Evolutionary conservation across 2,888 invertebrate species (phyloP).

Genomic region (Branchellion lobata): DNA sequence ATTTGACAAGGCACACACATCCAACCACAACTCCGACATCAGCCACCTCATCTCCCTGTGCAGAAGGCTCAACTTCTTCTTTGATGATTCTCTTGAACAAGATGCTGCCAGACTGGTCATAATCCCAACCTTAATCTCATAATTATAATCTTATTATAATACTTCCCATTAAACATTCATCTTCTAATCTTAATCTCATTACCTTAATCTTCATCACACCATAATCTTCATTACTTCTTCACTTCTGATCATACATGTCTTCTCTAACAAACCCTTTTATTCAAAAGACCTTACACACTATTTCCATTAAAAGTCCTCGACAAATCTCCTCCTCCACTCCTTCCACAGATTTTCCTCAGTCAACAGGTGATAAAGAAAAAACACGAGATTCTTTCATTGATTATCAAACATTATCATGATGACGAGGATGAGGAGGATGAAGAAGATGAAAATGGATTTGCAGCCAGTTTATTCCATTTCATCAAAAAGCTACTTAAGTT

Average conservation of each 20-base stretch:
- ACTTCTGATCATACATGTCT: too few species aligned
- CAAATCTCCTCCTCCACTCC: neutral
- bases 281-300: too few species aligned
- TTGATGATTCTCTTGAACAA: conserved; percentile 71
- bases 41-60: conserved; percentile 66
- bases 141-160: too few species aligned
- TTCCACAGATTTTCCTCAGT: neutral
- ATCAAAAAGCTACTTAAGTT: conserved; percentile 15
- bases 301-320: too few species aligned
- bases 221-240: too few species aligned
- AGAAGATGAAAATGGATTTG: neutral
- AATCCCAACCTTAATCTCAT: too few species aligned
- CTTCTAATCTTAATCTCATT: too few species aligned
- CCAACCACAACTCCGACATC: conserved; percentile 36
- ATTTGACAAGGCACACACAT: conserved; percentile 68
- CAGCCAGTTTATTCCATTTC: neutral
- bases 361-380: conserved; percentile 16
- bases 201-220: too few species aligned
- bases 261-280: too few species aligned
- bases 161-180: too few species aligned
- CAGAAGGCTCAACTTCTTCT: conserved; percentile 76
- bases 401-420: too few species aligned
- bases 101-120: conserved; percentile 67
- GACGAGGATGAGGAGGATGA: neutral
- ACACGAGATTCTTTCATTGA: neutral